Conservation (phyloP, 2,113 vertebrate genomes). For the Microcebus griseorufus region DNA sequence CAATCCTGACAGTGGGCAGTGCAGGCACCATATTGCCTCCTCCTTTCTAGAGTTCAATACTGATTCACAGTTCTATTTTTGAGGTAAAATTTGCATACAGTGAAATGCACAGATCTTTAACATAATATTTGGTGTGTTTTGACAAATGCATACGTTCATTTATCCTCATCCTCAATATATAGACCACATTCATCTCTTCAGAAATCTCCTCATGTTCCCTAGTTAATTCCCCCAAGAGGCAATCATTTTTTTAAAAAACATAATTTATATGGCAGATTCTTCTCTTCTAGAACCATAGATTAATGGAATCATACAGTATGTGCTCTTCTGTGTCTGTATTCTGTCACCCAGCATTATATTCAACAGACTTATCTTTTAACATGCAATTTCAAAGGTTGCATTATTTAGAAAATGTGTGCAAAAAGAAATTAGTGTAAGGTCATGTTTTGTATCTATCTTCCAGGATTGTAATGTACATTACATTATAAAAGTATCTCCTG, state of each 20-base stretch:
- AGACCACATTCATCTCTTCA: not conserved
- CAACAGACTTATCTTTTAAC: constrained; percentile 9
- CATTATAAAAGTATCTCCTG: not conserved
- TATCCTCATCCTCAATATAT: not conserved
- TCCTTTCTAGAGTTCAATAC: not conserved
- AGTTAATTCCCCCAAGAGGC: not conserved
- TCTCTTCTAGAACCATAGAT: not conserved
- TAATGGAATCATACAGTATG: not conserved
- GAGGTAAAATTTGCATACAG: not conserved
- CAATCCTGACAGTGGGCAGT: too few relatives aligned
- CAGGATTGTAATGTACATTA: not conserved
- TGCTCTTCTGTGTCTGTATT: not conserved
- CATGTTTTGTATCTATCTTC: not conserved
- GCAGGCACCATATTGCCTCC: too few relatives aligned
- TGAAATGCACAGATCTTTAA: not conserved
- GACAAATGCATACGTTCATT: not conserved
- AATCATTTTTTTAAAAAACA: not conserved
- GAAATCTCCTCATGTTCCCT: not conserved
- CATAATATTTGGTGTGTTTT: not conserved
- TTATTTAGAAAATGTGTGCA: not conserved
- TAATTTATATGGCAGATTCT: not conserved
- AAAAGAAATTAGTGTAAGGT: not conserved
- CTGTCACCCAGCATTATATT: not conserved
- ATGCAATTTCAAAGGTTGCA: not conserved
- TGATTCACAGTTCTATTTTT: not conserved